Base-by-base conservation (phyloP, 1,140 invertebrate genomes). In the Andrena cerasifolii region DNA sequence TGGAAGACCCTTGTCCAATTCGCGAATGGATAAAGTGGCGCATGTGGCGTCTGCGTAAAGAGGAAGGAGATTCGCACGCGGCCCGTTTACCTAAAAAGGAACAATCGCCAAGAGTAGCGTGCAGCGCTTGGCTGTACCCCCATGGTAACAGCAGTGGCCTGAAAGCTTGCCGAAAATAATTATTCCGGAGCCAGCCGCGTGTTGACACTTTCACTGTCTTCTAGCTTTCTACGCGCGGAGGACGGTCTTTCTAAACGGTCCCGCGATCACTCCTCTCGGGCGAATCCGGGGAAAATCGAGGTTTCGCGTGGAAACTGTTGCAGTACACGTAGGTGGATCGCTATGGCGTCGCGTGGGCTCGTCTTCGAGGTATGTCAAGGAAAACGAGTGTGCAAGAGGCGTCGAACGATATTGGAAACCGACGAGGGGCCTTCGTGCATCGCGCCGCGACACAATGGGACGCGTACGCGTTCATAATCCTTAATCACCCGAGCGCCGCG, bases 291-390 rank as follows among this genome's bases (percentile, higher is more conserved):
- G 2, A n/a, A 54, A 36, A 36, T 33, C 18, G 28, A 33, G 45
- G 14, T 40, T 40, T 40, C 10, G 4, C 36, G 4, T 10, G 10
- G 36, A 10, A 40, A 40, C 10, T 40, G 4, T 40, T 40, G 36
- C 26, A 3, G 14, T 1, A 10, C n/a, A 58, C 28, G 75, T 82
- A 49, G 79, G 79, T 56, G 24, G 67, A 43, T 18, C 33, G 31
- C 33, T 33, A 51, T 33, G 63, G 12, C 21, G 33, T 33, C 26
- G 51, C 53, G 83, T 85, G 31, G 74, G 79, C 36, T 84, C 65
- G 45, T 78, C 82, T 79, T 80, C 56, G 33, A 85, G 80, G 49
- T 84, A 61, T 87, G 86, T 88, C 87, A 88, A 88, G 87, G 87
- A 84, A 86, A 88, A 85, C 86, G 51, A 77, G 83, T 71, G 51